These are phyloP conservation scores for Andrena fulva DNA, from an alignment of 2,888 invertebrate genomes.

Conservation along the genomic window DNA sequence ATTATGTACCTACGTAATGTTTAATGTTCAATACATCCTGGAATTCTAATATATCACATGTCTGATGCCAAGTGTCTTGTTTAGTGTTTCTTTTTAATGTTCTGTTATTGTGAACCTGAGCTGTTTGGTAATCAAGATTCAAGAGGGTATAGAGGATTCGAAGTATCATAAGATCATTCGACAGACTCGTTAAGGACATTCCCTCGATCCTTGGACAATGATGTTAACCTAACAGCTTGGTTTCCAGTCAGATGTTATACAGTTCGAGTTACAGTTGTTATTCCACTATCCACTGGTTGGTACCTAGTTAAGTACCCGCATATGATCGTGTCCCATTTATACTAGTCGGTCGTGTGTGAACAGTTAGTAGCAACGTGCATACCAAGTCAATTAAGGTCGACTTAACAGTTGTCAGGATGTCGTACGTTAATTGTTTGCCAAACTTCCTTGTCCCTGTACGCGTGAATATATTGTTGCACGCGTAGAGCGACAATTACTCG, in stretches of 20 bases:
- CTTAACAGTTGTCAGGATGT: slow-evolving; percentile 26
- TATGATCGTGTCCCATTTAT: slow-evolving; percentile 45
- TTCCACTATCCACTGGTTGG: slow-evolving; percentile 35
- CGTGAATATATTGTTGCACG: background rate
- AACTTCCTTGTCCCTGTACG: background rate
- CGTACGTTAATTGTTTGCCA: slow-evolving; percentile 19
- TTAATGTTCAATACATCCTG: slow-evolving; percentile 30
- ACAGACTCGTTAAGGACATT: background rate
- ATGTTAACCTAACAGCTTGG: slow-evolving; percentile 37
- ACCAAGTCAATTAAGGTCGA: slow-evolving; percentile 49
- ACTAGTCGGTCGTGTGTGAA: slow-evolving; percentile 50
- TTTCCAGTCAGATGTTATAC: slow-evolving; percentile 40
- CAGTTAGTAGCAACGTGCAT: slow-evolving; percentile 74
- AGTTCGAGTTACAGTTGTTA: slow-evolving; percentile 41
- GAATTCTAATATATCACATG: slow-evolving; percentile 31
- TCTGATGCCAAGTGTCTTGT: slow-evolving; percentile 18
- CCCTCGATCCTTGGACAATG: background rate
- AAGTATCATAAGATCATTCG: background rate
- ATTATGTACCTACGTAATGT: slow-evolving; percentile 35
- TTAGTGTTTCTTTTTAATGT: slow-evolving; percentile 8
- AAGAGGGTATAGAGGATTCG: background rate
- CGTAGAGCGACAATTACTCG: slow-evolving; percentile 29
- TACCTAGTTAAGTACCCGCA: slow-evolving; percentile 37
- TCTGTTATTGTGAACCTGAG: slow-evolving; percentile 26
- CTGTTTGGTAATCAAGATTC: slow-evolving; percentile 27